Evolutionary conservation across 2,797 vertebrate species (phyloP).

Genomic region (Gymnothorax reevesii): DNA sequence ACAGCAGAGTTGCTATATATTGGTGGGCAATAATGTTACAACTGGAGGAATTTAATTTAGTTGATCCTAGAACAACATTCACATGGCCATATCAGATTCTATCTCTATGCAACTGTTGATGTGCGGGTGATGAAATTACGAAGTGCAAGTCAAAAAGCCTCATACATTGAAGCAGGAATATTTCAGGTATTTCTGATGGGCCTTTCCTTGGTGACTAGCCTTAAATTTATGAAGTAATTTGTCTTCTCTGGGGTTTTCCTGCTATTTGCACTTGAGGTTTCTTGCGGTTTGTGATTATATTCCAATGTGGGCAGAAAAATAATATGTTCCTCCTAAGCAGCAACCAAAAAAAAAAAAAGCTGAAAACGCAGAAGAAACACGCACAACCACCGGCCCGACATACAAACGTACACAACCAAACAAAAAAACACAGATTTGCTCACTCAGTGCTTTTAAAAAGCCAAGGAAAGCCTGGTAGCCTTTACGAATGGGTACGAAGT

Average conservation of each 20-base stretch:
- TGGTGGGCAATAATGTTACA: too few species aligned
- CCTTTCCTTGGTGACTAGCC: too few species aligned
- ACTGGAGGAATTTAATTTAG: too few species aligned
- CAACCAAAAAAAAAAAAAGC: not conserved
- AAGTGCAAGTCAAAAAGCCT: too few species aligned
- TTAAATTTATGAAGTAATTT: not conserved
- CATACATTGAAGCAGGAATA: too few species aligned
- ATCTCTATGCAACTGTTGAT: too few species aligned
- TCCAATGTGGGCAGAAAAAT: slow-evolving; percentile 10
- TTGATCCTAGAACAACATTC: too few species aligned
- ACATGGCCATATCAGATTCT: too few species aligned
- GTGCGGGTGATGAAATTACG: too few species aligned
- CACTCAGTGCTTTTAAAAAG: not conserved
- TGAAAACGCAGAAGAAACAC: not conserved
- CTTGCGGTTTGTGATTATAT: slow-evolving; percentile 7
- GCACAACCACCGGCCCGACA: not conserved
- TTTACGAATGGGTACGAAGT: not conserved
- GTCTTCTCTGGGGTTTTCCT: not conserved
- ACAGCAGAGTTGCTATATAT: too few species aligned
- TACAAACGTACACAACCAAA: slow-evolving; percentile 16
- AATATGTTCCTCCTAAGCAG: slow-evolving; percentile 9
- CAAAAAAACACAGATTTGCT: not conserved
- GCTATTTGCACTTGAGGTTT: not conserved
- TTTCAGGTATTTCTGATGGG: not conserved
- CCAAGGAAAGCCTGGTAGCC: not conserved